phyloP scores from a whole-genome alignment of 2,888 invertebrate species.

The Pheosia gnoma region DNA sequence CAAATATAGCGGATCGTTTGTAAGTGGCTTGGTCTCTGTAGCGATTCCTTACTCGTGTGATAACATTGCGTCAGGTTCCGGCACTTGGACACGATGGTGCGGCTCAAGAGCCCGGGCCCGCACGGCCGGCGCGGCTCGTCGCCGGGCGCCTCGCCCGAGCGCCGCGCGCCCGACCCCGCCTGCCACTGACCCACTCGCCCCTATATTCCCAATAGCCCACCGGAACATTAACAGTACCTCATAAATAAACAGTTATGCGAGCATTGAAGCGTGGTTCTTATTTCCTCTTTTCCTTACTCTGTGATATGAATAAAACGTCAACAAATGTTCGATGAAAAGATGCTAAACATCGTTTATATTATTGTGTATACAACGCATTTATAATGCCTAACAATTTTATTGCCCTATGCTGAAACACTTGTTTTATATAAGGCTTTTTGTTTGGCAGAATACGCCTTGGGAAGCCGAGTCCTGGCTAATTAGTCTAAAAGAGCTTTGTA shows the following conservation, averaged over 20 bases:
- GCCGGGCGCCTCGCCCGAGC: slow-evolving; percentile 89
- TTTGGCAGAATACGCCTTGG: no score
- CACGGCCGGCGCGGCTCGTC: slow-evolving; percentile 87
- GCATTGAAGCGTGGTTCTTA: slow-evolving; percentile 43
- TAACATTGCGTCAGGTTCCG: slow-evolving; percentile 86
- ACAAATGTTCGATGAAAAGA: no score
- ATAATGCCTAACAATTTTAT: no score
- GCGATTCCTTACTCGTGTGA: not conserved
- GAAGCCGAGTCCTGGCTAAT: no score
- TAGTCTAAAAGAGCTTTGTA: no score
- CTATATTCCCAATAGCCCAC: slow-evolving; percentile 16
- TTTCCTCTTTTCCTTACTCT: slow-evolving; percentile 1
- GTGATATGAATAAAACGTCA: no score
- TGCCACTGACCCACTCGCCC: slow-evolving; percentile 10
- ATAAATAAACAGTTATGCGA: slow-evolving; percentile 54
- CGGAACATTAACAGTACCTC: slow-evolving; percentile 5
- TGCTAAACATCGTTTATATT: no score
- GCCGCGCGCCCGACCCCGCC: slow-evolving; percentile 61
- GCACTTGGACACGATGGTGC: slow-evolving; percentile 93
- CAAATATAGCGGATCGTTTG: no score
- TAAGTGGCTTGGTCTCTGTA: no score
- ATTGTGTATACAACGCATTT: no score
- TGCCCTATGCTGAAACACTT: no score
- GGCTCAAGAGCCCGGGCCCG: slow-evolving; percentile 88
- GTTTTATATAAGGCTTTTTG: no score